Base-by-base conservation (phyloP, 2,888 invertebrate species). In the Papilio protenor region DNA sequence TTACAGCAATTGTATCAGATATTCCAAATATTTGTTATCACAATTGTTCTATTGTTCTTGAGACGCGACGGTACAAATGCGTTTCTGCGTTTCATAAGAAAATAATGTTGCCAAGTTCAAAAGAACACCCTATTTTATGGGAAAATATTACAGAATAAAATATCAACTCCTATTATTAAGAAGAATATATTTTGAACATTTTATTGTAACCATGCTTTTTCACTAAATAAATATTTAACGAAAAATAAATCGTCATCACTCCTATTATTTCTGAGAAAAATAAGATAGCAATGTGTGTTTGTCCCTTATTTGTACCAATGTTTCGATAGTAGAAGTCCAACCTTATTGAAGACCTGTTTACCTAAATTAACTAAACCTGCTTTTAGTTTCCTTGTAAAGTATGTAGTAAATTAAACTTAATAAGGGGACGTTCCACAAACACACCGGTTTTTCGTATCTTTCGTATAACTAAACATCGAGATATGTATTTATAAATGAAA, bases 1-100 rank as follows among this genome's bases (percentile, higher is more conserved):
- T 40, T 66, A 66, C 64, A 66, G 64, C 40, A 61, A 73, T 47
- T 45, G 47, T 27, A 11, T 33, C 47, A 27, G 52, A 75, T 71
- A 55, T 47, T 71, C 69, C 6, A n/a, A 71, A 76, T 71, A 21
- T 76, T 71, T 71, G 76, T 76, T 76, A 71, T 76, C 71, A 76
- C 45, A 71, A 76, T 45, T 70, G 45, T 76, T 76, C 70, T 76
- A 61, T 77, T 64, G 64, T 77, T 73, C 52, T 49, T n/a, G 33
- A 40, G 47, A 61, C 47, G 52, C 71, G 33, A 64, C 61, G 40
- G 72, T 71, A 40, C 57, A 59, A 57, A 16, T 23, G 59, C 59
- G 71, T 52, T 71, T 70, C 23, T 57, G 33, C 57, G 52, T 75
- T 64, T 70, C 59, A 76, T 40, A 71, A 75, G 69, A 47, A 59